Percentiles rank a stretch among this genome's conserved stretches.
Conservation (phyloP, 1,140 invertebrate species). For the Heterodera carotae region DNA sequence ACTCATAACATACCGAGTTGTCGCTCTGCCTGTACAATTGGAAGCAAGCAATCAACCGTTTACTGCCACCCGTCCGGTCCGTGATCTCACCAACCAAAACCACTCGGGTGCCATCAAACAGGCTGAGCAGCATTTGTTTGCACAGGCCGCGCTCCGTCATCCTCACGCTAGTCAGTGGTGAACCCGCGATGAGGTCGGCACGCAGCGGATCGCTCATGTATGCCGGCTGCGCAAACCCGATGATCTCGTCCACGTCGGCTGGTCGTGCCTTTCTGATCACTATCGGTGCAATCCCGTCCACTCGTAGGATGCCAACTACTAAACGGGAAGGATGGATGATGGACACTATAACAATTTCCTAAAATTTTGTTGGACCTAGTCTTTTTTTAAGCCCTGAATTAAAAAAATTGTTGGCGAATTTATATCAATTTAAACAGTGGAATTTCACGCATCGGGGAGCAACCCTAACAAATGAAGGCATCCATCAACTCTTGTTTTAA, state of each 20-base stretch:
- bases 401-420: too few species aligned
- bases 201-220: neutral
- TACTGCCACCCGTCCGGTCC: neutral
- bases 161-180: neutral
- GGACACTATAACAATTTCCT: too few species aligned
- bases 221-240: neutral
- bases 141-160: neutral
- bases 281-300: neutral
- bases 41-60: neutral
- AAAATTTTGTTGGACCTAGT: too few species aligned
- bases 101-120: neutral
- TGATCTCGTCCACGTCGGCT: neutral
- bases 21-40: neutral
- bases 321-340: too few species aligned
- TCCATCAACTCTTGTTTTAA: too few species aligned
- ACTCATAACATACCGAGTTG: neutral
- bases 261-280: neutral
- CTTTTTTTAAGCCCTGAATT: too few species aligned
- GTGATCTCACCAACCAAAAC: neutral
- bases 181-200: neutral
- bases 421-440: too few species aligned
- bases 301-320: too few species aligned
- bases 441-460: too few species aligned
- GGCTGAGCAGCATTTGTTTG: neutral
- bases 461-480: too few species aligned